phyloP scores from a whole-genome alignment of 2,888 invertebrate species.

The Abrostola tripartita region DNA sequence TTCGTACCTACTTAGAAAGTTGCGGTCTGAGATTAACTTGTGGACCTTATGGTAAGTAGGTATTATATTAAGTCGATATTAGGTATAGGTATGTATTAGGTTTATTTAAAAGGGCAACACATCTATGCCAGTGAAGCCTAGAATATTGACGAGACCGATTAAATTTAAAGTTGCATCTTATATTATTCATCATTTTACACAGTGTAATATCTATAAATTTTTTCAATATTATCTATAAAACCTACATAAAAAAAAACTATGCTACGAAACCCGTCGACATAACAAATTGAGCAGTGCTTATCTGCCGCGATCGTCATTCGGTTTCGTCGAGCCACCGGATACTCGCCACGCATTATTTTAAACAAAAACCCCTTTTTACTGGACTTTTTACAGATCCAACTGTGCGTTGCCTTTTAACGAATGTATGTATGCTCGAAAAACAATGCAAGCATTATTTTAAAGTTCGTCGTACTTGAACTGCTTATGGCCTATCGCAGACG shows the following conservation, averaged over 20 bases:
- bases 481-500: slow-evolving; percentile 20
- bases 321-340: slow-evolving; percentile 28
- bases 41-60: slow-evolving; percentile 9
- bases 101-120: too few species aligned
- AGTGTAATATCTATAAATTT: too few species aligned
- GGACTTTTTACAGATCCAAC: slow-evolving; percentile 37
- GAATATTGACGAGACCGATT: too few species aligned
- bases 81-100: too few species aligned
- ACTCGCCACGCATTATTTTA: slow-evolving; percentile 32
- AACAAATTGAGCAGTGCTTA: slow-evolving; percentile 51
- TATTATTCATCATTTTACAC: too few species aligned
- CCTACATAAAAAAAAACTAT: slow-evolving; percentile 33
- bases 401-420: slow-evolving; percentile 32
- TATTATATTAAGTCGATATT: too few species aligned
- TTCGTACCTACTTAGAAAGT: neutral
- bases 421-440: slow-evolving; percentile 26
- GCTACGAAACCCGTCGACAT: slow-evolving; percentile 32
- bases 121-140: too few species aligned
- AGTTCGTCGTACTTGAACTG: slow-evolving; percentile 8
- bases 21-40: slow-evolving; percentile 23
- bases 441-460: slow-evolving; percentile 27
- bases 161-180: too few species aligned
- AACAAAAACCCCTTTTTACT: slow-evolving; percentile 43
- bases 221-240: too few species aligned
- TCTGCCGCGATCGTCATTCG: slow-evolving; percentile 50